A percentile compares a stretch with the other conserved stretches of the same genome.
Conservation (phyloP, 2,888 invertebrate genomes). For the Nesidiocoris tenuis region DNA sequence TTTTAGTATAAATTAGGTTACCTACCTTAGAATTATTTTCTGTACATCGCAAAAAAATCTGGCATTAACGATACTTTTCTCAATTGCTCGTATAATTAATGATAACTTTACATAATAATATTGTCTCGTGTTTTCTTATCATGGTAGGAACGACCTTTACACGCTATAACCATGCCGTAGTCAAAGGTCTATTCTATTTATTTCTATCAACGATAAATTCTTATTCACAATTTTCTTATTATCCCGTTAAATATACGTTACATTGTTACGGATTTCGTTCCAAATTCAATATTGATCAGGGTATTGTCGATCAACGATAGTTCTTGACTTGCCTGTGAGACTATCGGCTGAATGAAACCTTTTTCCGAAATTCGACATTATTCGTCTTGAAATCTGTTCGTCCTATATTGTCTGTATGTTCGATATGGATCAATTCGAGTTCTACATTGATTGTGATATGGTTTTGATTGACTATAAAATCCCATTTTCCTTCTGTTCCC, state of each 20-base stretch:
- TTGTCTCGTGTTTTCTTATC: slow-evolving; percentile 30
- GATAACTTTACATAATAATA: slow-evolving; percentile 21
- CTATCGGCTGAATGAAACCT: no score
- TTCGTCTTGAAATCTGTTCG: neutral
- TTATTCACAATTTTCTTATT: slow-evolving; percentile 1
- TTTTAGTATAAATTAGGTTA: slow-evolving; percentile 27
- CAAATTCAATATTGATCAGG: neutral
- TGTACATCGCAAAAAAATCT: slow-evolving; percentile 25
- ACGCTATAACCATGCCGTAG: slow-evolving; percentile 17
- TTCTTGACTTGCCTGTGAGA: no score
- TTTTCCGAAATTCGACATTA: no score
- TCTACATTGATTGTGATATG: neutral
- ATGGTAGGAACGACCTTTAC: slow-evolving; percentile 32
- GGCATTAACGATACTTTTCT: slow-evolving; percentile 8
- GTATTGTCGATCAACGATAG: no score
- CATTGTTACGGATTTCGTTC: neutral
- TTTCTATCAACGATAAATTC: neutral
- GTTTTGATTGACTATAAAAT: neutral
- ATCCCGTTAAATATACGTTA: neutral
- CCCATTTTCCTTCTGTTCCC: no score
- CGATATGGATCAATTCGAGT: neutral
- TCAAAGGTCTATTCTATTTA: slow-evolving; percentile 33
- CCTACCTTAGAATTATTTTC: slow-evolving; percentile 7
- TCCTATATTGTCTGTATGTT: neutral
- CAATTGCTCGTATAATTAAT: neutral